These are phyloP conservation scores for Notodonta dromedarius DNA, from an alignment of 2,888 invertebrate species.

Conservation along the genomic window DNA sequence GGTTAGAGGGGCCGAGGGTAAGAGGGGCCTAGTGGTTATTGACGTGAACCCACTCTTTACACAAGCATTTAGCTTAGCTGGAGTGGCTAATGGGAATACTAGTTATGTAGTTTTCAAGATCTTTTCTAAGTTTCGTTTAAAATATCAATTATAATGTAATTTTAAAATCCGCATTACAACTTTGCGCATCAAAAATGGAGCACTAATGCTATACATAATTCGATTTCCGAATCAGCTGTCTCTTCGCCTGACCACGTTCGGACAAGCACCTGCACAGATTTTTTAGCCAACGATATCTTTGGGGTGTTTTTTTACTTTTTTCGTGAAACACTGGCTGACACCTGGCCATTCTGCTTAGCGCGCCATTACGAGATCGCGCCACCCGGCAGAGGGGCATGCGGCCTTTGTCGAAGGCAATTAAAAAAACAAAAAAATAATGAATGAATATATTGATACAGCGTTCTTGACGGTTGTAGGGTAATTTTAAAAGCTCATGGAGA, in stretches of 20 bases:
- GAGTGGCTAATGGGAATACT: too few species aligned
- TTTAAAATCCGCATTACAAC: slow-evolving; percentile 12
- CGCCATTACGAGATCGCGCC: slow-evolving; percentile 55
- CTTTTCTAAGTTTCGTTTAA: not conserved
- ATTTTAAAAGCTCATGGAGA: slow-evolving; percentile 43
- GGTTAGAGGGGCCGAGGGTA: too few species aligned
- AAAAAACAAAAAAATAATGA: slow-evolving; percentile 40
- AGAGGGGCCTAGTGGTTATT: too few species aligned
- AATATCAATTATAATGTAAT: slow-evolving; percentile 15
- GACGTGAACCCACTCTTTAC: too few species aligned
- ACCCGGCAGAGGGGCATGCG: slow-evolving; percentile 57
- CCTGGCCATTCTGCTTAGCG: slow-evolving; percentile 71
- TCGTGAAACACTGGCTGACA: slow-evolving; percentile 68
- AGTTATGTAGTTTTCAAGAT: too few species aligned
- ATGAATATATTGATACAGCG: slow-evolving; percentile 51
- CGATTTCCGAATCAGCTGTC: slow-evolving; percentile 70
- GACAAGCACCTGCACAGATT: slow-evolving; percentile 77
- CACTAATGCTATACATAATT: slow-evolving; percentile 54
- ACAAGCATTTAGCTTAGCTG: too few species aligned
- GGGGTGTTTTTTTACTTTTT: slow-evolving; percentile 62
- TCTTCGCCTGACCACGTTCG: slow-evolving; percentile 69
- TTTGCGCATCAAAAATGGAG: slow-evolving; percentile 29
- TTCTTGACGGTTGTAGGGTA: slow-evolving; percentile 45
- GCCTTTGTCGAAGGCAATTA: slow-evolving; percentile 58
- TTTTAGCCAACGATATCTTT: slow-evolving; percentile 68